Conservation (phyloP, 23 tunicate species). For the Halocynthia roretzi region DNA sequence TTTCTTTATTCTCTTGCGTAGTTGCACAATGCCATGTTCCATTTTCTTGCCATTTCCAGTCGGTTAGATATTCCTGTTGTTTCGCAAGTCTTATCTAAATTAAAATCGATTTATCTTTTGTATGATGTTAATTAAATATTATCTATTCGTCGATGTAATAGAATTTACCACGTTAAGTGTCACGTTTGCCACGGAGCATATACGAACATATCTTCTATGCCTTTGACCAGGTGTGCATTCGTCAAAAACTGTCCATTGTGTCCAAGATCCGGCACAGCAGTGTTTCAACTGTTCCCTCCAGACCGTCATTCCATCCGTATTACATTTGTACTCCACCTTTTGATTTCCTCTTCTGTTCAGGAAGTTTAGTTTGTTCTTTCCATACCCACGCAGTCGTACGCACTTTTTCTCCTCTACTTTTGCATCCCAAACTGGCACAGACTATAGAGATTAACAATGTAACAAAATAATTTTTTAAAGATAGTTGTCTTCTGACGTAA, state of each 20-base stretch:
- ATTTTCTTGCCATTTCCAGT: too few relatives aligned
- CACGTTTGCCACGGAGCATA: conserved; percentile 8
- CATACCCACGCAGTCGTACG: conserved; percentile 1
- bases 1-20: background rate
- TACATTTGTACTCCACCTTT: background rate
- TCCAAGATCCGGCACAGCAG: conserved; percentile 24
- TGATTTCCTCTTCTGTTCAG: conserved; percentile 10
- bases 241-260: background rate
- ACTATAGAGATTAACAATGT: background rate
- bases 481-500: conserved; percentile 1
- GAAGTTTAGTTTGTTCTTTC: background rate
- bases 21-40: background rate
- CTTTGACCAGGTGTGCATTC: conserved; percentile 16
- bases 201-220: conserved; percentile 1
- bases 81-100: too few relatives aligned
- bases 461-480: too few relatives aligned
- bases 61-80: too few relatives aligned
- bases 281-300: conserved; percentile 11
- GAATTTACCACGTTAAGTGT: conserved; percentile 11
- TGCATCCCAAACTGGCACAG: background rate
- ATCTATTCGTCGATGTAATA: too few relatives aligned
- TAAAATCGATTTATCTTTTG: too few relatives aligned
- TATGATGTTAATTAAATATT: too few relatives aligned
- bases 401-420: background rate
- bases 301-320: background rate